These are phyloP conservation scores for Rhagoletis pomonella DNA, from an alignment of 1,140 invertebrate genomes.

Conservation along the genomic window DNA sequence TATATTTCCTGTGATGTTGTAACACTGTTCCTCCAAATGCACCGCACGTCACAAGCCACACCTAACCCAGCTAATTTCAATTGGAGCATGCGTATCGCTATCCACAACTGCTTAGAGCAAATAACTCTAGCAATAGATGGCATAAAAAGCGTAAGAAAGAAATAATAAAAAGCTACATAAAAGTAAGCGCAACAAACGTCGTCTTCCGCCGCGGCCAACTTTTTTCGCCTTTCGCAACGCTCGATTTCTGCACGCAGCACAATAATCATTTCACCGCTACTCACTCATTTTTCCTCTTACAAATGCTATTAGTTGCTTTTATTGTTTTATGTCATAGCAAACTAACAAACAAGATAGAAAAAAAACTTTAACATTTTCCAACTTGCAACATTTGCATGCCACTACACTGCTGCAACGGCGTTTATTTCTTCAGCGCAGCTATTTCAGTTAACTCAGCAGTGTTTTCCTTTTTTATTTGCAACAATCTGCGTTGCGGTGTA, in stretches of 20 bases:
- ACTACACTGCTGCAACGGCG: not conserved
- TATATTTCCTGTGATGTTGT: too few relatives aligned
- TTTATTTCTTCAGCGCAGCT: not conserved
- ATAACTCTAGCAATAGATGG: not conserved
- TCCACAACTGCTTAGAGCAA: conserved; percentile 10
- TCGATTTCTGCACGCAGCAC: conserved; percentile 32
- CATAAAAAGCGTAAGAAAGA: not conserved
- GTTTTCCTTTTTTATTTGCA: not conserved
- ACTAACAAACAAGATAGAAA: not conserved
- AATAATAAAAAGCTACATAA: conserved; percentile 3
- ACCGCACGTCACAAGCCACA: not conserved
- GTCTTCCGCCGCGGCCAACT: not conserved
- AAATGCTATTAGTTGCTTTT: conserved; percentile 13
- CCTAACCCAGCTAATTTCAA: not conserved
- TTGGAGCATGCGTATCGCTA: not conserved
- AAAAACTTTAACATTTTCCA: not conserved
- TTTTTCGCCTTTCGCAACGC: not conserved
- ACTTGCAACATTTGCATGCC: conserved; percentile 42
- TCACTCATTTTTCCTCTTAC: conserved; percentile 30
- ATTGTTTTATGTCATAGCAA: conserved; percentile 1
- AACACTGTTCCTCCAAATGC: too few relatives aligned
- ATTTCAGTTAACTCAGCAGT: not conserved
- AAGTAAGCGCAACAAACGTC: conserved; percentile 2
- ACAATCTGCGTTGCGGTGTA: not conserved
- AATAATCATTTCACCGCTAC: conserved; percentile 44